Evolutionary conservation across 2,797 vertebrate species (phyloP).

Genomic region (Vultur gryphus): DNA sequence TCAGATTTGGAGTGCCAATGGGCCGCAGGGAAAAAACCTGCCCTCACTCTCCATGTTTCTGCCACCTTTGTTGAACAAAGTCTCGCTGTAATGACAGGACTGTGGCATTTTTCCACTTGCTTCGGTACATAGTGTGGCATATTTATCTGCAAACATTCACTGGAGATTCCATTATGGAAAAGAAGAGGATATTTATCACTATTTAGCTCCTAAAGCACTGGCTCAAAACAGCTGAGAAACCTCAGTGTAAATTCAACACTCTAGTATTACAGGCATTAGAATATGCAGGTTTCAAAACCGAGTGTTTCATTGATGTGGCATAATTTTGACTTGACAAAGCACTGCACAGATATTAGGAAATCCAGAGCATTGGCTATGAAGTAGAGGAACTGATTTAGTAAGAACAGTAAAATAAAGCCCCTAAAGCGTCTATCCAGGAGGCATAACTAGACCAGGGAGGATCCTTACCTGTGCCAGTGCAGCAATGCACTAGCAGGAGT

Average conservation of each 20-base stretch:
- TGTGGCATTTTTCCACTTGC: not conserved
- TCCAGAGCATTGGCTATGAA: not conserved
- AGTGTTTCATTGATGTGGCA: not conserved
- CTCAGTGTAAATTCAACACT: not conserved
- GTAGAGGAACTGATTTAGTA: not conserved
- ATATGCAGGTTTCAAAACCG: not conserved
- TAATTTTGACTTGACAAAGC: not conserved
- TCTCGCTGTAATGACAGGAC: not conserved
- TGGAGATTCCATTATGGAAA: not conserved
- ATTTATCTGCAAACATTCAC: not conserved
- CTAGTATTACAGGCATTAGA: not conserved
- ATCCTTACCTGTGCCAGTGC: not conserved
- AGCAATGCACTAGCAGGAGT: not conserved
- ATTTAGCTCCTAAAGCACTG: not conserved
- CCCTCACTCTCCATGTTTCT: not conserved
- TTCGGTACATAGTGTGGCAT: not conserved
- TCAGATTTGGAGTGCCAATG: not conserved
- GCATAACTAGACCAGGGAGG: not conserved
- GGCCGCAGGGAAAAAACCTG: not conserved
- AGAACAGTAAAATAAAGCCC: not conserved
- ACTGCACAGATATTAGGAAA: not conserved
- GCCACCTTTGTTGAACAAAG: not conserved
- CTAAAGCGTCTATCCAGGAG: not conserved
- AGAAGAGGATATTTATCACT: not conserved
- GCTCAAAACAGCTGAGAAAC: not conserved